Conservation (phyloP, 2,113 vertebrate species). For the Apeltes quadracus region DNA sequence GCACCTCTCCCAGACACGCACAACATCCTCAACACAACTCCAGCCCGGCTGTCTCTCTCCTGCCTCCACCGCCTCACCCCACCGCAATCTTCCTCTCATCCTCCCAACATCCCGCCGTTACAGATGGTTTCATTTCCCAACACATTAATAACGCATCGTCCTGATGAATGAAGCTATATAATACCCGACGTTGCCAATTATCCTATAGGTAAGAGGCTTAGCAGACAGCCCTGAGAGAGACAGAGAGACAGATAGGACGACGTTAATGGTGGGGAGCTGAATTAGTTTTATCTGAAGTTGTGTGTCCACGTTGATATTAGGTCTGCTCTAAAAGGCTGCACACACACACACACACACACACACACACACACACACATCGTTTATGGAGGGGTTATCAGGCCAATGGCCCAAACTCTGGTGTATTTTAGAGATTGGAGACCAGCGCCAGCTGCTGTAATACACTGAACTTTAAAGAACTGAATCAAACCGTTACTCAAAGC, state of each 20-base stretch:
- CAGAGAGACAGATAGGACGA: constrained; percentile 30
- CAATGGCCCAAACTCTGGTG: constrained; percentile 10
- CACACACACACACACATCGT: constrained; percentile 14
- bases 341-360: constrained; percentile 14
- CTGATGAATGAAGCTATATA: constrained; percentile 77
- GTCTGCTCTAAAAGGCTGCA: constrained; percentile 13
- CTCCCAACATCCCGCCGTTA: constrained; percentile 53
- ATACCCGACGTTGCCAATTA: constrained; percentile 74
- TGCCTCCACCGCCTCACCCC: background rate
- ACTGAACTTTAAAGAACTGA: background rate
- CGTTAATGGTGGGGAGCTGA: constrained; percentile 10
- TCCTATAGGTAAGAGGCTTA: constrained; percentile 79
- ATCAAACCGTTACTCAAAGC: background rate
- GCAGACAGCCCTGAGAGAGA: constrained; percentile 57
- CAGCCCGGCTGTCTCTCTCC: constrained; percentile 17
- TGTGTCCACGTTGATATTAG: constrained; percentile 55
- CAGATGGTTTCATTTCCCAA: constrained; percentile 73
- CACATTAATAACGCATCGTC: constrained; percentile 76
- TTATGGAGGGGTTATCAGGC: constrained; percentile 41
- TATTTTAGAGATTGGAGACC: constrained; percentile 28
- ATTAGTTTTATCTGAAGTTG: constrained; percentile 59
- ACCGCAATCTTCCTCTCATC: constrained; percentile 14
- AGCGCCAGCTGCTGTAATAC: background rate
- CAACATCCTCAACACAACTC: constrained; percentile 6
- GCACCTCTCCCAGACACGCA: constrained; percentile 4